Conservation (phyloP, 2,113 vertebrate genomes). For the Uropsilus gracilis region DNA sequence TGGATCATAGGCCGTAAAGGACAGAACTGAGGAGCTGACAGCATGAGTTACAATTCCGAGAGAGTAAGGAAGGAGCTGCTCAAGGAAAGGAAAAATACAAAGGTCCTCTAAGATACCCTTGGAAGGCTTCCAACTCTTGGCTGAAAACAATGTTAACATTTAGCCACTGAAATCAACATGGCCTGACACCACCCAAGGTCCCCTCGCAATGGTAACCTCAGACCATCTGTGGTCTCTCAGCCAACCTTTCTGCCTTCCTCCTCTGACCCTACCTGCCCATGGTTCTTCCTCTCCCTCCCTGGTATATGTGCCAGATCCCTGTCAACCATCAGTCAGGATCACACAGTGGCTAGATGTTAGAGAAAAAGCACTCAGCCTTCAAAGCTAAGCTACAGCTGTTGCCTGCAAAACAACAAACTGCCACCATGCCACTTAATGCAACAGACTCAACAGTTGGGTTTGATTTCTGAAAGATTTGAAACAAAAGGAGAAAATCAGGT, state of each 20-base stretch:
- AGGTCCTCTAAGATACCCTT: conserved; percentile 75
- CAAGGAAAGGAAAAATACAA: conserved; percentile 73
- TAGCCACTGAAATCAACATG: conserved; percentile 78
- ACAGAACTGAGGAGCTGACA: conserved; percentile 79
- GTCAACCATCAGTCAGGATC: neutral
- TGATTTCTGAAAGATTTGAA: conserved; percentile 16
- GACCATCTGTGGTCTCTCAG: neutral
- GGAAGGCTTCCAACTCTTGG: conserved; percentile 78
- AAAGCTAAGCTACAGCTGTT: neutral
- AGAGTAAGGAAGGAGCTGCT: conserved; percentile 62
- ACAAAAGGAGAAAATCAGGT: neutral
- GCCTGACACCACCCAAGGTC: conserved; percentile 73
- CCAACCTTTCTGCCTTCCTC: neutral
- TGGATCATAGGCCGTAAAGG: conserved; percentile 78
- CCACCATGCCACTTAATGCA: rapidly evolving
- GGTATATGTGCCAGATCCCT: neutral
- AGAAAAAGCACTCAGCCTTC: neutral
- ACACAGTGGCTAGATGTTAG: neutral
- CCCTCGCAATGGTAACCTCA: neutral
- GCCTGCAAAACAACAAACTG: neutral
- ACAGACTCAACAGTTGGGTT: neutral
- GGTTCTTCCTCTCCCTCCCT: neutral
- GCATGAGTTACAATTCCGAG: conserved; percentile 73
- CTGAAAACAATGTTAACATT: conserved; percentile 85
- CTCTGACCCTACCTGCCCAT: neutral